Evolutionary conservation across 2,888 invertebrate genomes (phyloP).

Genomic region (Drosophila rubida): DNA sequence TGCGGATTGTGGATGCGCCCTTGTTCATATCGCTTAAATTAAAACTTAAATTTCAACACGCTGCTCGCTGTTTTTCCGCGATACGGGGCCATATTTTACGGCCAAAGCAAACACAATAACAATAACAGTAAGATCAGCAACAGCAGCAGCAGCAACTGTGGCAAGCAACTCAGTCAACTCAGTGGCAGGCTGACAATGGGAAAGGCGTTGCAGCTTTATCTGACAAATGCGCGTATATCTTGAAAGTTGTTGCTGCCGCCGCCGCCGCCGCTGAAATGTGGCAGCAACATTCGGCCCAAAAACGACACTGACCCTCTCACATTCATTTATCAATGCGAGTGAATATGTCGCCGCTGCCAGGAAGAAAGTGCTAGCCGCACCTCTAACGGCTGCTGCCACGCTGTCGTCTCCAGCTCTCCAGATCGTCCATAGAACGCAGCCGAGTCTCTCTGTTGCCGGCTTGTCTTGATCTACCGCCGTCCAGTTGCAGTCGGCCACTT

Average conservation of each 20-base stretch:
- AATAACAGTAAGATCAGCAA: constrained; percentile 19
- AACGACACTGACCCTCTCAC: constrained; percentile 79
- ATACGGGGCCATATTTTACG: constrained; percentile 70
- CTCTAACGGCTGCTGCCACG: constrained; percentile 51
- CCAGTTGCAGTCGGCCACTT: constrained; percentile 62
- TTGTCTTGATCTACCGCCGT: constrained; percentile 65
- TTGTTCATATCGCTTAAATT: constrained; percentile 75
- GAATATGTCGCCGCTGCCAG: constrained; percentile 69
- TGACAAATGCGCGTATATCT: constrained; percentile 78
- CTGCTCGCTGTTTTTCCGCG: constrained; percentile 48
- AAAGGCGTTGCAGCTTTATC: constrained; percentile 77
- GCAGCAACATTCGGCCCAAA: constrained; percentile 32
- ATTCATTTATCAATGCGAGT: constrained; percentile 76
- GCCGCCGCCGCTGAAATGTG: constrained; percentile 17
- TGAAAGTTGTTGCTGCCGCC: constrained; percentile 69
- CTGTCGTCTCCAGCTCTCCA: constrained; percentile 26
- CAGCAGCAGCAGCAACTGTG: constrained; percentile 3
- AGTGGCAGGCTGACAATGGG: constrained; percentile 72
- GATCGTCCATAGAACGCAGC: constrained; percentile 51
- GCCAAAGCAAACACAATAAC: constrained; percentile 63
- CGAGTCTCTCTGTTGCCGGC: constrained; percentile 41
- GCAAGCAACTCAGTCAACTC: constrained; percentile 48
- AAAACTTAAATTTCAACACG: constrained; percentile 80
- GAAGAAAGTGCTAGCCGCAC: constrained; percentile 63
- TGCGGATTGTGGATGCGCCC: constrained; percentile 59